A percentile compares a stretch with the other conserved stretches of the same genome.
Evolutionary conservation across 2,797 vertebrate genomes (phyloP).

Genomic region (Myotis pilosus): DNA sequence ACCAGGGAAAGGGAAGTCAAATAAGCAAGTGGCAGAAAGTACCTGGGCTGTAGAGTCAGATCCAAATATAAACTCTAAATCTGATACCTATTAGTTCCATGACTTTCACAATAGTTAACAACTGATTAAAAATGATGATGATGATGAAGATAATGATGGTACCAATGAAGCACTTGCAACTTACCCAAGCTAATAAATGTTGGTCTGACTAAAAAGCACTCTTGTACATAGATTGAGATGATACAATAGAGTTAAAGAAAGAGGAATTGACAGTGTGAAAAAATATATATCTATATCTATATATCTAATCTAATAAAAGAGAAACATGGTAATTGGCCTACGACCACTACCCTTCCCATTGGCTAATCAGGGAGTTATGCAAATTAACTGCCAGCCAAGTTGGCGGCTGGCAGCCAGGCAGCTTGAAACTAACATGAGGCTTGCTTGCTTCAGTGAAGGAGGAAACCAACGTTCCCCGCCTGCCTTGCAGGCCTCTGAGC

Average conservation of each 20-base stretch:
- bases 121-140: neutral
- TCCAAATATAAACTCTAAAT: neutral
- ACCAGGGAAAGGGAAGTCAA: neutral
- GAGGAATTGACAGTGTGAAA: neutral
- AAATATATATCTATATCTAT: neutral
- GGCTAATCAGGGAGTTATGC: no score
- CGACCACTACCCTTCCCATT: no score
- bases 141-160: neutral
- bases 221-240: neutral
- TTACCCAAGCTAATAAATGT: neutral
- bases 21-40: neutral
- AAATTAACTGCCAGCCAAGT: no score
- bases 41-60: neutral
- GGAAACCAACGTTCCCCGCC: no score
- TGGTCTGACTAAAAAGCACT: neutral
- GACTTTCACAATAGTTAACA: neutral
- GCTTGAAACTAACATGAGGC: no score
- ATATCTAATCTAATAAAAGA: no score
- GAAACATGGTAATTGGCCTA: no score
- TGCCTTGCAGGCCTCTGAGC: no score
- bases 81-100: neutral
- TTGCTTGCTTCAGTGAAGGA: no score
- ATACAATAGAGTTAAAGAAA: neutral
- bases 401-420: no score
- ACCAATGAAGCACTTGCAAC: neutral